Conservation (phyloP, 1,140 invertebrate species). For the Neotoxoptera formosana region DNA sequence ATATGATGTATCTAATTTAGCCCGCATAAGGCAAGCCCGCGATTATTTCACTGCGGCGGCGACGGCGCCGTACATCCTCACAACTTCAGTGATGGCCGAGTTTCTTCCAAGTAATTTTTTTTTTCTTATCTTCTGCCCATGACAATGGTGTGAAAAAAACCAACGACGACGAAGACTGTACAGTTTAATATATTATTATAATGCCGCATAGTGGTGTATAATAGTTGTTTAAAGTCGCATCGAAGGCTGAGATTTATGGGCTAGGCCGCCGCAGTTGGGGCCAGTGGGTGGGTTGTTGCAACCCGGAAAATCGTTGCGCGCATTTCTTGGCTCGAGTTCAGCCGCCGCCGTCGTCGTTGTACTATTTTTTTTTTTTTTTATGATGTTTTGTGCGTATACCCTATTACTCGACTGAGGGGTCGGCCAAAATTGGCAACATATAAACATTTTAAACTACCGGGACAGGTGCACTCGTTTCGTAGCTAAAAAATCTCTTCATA, state of each 20-base stretch:
- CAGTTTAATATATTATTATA: neutral
- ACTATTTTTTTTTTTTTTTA: slow-evolving; percentile 17
- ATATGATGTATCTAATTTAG: neutral
- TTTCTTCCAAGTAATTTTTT: neutral
- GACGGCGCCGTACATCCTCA: neutral
- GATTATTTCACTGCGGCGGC: neutral
- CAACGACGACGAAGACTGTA: neutral
- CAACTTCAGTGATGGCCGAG: neutral
- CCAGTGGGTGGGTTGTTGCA: neutral
- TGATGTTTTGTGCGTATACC: neutral
- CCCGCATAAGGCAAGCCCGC: neutral
- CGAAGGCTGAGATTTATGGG: slow-evolving; percentile 37
- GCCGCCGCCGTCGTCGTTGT: neutral
- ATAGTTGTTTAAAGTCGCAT: slow-evolving; percentile 14
- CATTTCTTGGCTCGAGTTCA: slow-evolving; percentile 45
- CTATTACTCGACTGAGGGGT: neutral
- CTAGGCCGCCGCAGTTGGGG: neutral
- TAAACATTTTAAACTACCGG: neutral
- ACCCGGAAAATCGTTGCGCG: slow-evolving; percentile 36
- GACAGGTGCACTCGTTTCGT: neutral
- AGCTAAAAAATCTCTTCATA: neutral
- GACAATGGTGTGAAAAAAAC: neutral
- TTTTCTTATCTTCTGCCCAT: neutral
- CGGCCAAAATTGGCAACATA: slow-evolving; percentile 28
- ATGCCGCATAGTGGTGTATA: slow-evolving; percentile 2